Conservation (phyloP, 2,888 invertebrate species). For the Pammene aurita region DNA sequence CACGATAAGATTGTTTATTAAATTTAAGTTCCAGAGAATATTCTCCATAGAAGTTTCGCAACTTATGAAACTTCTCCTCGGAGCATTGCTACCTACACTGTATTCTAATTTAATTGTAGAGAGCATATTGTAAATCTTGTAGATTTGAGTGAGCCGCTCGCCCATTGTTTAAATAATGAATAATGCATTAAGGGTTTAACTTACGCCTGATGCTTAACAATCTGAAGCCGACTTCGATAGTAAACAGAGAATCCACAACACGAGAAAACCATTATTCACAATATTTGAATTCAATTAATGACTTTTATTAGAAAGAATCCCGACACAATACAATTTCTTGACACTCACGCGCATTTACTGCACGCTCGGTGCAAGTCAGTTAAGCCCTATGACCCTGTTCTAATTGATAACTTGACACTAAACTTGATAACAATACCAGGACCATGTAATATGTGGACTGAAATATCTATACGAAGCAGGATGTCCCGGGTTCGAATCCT, state of each 20-base stretch:
- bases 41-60: no score
- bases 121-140: no score
- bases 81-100: no score
- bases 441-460: no score
- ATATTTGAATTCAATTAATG: not conserved
- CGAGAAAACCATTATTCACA: constrained; percentile 49
- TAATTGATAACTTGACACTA: constrained; percentile 23
- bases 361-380: not conserved
- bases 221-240: constrained; percentile 48
- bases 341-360: not conserved
- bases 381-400: constrained; percentile 22
- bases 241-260: constrained; percentile 53
- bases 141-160: no score
- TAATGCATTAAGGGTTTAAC: not conserved
- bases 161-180: no score
- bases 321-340: not conserved
- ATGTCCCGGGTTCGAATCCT: no score
- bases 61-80: no score
- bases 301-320: not conserved
- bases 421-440: constrained; percentile 9
- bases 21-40: no score
- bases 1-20: no score
- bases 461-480: no score
- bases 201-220: constrained; percentile 57
- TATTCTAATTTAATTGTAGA: no score